Evolutionary conservation across 2,888 invertebrate genomes (phyloP), one percentile per base, ranked within the genome.

Genomic region (Pyrocoelia pectoralis): DNA sequence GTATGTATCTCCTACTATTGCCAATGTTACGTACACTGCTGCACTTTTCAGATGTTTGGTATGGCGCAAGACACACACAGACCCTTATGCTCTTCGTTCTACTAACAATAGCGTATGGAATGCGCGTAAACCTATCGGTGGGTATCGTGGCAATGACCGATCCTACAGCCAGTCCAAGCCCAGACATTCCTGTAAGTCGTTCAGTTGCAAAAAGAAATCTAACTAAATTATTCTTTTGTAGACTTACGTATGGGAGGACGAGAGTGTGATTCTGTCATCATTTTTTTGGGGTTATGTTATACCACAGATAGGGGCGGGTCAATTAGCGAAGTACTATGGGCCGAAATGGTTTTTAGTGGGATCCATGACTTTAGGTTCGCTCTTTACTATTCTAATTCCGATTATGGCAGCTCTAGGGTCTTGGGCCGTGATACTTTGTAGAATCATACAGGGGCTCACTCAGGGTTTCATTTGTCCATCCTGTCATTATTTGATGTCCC

Each of bases 261-360:
- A 80, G 8, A 84, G 85, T 8, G 73, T 88, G 58, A 84, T 92
- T 33, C 80, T 91, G 6, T 91, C 91, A 5, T 89, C 92, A 0
- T 93, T 92, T 79, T 92, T 92, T 79, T 91, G 91, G 90, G 93
- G 93, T 1, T 93, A 93, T 75, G 84, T 91, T 1, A 70, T 89
- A 5, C 87, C 89, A 15, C 93, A 93, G 79, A 80, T 93, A 1
- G 89, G 89, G 0, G 87, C 88, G 0, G 90, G 91, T 0, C 84
- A 89, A 68, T 77, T 95, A 52, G 91, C 92, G 0, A 88, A 89
- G 72, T 83, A 83, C 2, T 88, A 89, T 77, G 95, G 95, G 0
- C 91, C 92, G 0, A 92, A 92, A 76, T 82, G 86, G 53, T 83
- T 94, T 9, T 80, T 90, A 15, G 80, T 83, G 0, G 73, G 81